A percentile compares a stretch with the other conserved stretches of the same genome.
phyloP scores from a whole-genome alignment of 2,797 vertebrate species.

The Microhierax caerulescens region DNA sequence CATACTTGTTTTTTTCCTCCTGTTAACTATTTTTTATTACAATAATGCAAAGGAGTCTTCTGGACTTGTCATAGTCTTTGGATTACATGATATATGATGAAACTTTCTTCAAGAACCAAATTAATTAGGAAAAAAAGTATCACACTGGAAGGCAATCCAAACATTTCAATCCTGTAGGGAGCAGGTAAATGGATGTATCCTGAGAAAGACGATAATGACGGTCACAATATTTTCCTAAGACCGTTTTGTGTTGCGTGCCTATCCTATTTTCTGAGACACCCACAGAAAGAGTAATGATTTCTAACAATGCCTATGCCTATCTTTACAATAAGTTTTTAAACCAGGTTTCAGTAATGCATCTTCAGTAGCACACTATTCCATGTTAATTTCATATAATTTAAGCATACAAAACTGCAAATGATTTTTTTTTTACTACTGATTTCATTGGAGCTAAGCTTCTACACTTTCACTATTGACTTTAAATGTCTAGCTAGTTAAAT shows the following conservation, averaged over 20 bases:
- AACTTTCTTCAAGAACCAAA: background rate
- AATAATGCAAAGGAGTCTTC: background rate
- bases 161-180: background rate
- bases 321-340: background rate
- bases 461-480: background rate
- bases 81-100: background rate
- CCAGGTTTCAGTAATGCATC: background rate
- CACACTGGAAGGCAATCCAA: background rate
- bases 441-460: background rate
- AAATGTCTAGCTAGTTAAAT: background rate
- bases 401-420: background rate
- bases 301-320: background rate
- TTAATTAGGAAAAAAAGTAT: background rate
- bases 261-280: background rate
- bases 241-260: background rate
- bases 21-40: background rate
- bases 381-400: background rate
- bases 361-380: background rate
- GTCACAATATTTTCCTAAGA: background rate
- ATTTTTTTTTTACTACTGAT: background rate
- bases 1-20: background rate
- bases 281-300: background rate
- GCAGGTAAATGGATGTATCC: background rate
- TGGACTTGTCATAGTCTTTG: background rate
- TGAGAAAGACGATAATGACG: background rate